These are phyloP conservation scores for Pectinophora gossypiella DNA, from an alignment of 1,140 invertebrate genomes.

Conservation along the genomic window DNA sequence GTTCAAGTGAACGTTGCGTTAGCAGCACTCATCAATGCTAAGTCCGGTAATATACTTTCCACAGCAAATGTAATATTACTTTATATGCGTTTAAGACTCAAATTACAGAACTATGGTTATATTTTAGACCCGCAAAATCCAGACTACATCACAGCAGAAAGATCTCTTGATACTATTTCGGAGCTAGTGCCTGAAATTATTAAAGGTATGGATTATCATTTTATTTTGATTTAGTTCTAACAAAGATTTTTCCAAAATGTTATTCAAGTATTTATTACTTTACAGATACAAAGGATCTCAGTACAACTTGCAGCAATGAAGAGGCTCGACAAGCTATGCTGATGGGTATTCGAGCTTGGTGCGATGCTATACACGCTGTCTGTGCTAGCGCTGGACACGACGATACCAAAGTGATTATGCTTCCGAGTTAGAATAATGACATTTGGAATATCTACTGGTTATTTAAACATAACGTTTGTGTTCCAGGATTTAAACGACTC, in stretches of 20 bases:
- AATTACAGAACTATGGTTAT: too few relatives aligned
- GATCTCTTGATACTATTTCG: too few relatives aligned
- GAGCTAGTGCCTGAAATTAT: too few relatives aligned
- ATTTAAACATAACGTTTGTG: neutral
- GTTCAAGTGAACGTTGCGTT: neutral
- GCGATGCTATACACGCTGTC: constrained; percentile 13
- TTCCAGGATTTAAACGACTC: constrained; percentile 19
- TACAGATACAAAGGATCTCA: neutral
- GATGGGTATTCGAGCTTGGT: constrained; percentile 6
- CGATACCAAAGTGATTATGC: neutral
- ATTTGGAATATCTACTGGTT: too few relatives aligned
- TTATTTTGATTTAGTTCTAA: too few relatives aligned
- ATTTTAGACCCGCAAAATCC: too few relatives aligned
- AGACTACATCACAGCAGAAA: too few relatives aligned
- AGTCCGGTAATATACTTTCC: neutral
- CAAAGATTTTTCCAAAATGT: too few relatives aligned
- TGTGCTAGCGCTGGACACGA: constrained; percentile 11
- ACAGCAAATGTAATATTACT: too few relatives aligned
- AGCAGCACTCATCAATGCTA: neutral
- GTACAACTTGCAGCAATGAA: neutral
- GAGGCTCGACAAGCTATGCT: constrained; percentile 1
- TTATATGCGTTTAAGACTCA: too few relatives aligned
- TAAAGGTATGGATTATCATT: too few relatives aligned
- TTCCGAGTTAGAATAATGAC: too few relatives aligned
- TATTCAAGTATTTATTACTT: neutral